Evolutionary conservation across 2,888 invertebrate genomes (phyloP).

Genomic region (Cosmia trapezina): DNA sequence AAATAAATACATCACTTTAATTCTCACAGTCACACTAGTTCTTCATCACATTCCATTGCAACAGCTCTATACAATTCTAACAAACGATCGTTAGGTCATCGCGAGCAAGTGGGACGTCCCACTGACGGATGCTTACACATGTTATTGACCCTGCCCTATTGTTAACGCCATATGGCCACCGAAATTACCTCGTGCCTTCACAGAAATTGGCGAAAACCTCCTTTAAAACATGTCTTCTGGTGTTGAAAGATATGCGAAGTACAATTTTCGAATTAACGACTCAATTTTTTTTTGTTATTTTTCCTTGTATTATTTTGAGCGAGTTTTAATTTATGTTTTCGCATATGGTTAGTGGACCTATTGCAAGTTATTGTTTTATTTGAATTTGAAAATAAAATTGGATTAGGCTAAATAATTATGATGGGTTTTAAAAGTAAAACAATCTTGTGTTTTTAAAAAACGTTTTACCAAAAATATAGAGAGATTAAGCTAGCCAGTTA

Average conservation of each 20-base stretch:
- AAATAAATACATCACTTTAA: background rate
- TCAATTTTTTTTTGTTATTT: constrained; percentile 55
- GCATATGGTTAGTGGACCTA: constrained; percentile 26
- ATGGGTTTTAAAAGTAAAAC: background rate
- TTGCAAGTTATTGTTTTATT: background rate
- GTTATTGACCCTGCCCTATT: constrained; percentile 89
- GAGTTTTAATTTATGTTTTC: constrained; percentile 41
- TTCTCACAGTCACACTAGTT: constrained; percentile 19
- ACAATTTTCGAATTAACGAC: constrained; percentile 69
- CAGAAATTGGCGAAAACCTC: constrained; percentile 78
- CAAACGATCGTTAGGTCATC: constrained; percentile 78
- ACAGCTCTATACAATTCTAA: constrained; percentile 76
- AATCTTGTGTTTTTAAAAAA: background rate
- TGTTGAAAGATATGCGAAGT: constrained; percentile 63
- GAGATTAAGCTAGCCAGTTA: background rate
- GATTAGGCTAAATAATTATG: background rate
- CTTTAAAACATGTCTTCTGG: constrained; percentile 56
- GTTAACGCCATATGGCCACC: constrained; percentile 86
- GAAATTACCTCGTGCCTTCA: constrained; percentile 79
- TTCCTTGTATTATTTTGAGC: constrained; percentile 47
- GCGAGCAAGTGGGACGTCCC: constrained; percentile 85
- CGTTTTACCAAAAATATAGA: background rate
- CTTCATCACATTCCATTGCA: constrained; percentile 38
- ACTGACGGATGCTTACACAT: constrained; percentile 84
- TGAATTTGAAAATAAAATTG: constrained; percentile 5